These are phyloP conservation scores for Perccottus glenii DNA, from an alignment of 2,113 vertebrate species.

Conservation along the genomic window DNA sequence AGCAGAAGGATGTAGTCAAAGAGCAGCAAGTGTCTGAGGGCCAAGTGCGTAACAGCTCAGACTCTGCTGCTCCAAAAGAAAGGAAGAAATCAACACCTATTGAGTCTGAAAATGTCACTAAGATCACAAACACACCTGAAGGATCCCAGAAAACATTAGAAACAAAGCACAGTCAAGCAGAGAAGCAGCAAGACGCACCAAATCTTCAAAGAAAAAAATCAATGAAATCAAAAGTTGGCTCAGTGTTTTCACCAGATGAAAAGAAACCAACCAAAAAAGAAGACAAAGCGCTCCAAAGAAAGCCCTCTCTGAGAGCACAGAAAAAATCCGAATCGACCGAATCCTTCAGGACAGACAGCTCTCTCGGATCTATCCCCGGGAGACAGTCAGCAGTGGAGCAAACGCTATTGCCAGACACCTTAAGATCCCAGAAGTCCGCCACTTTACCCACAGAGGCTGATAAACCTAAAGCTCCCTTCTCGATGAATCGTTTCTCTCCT, in stretches of 20 bases:
- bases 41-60: background rate
- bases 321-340: constrained; percentile 14
- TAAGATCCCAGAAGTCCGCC: constrained; percentile 23
- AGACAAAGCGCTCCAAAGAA: constrained; percentile 54
- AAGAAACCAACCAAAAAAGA: constrained; percentile 54
- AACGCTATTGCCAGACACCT: background rate
- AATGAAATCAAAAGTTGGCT: constrained; percentile 35
- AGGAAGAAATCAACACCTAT: constrained; percentile 9
- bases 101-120: constrained; percentile 22
- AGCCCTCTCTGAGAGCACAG: constrained; percentile 24
- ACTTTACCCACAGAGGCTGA: constrained; percentile 8
- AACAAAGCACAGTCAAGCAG: constrained; percentile 66
- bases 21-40: background rate
- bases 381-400: constrained; percentile 4
- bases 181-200: constrained; percentile 65
- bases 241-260: constrained; percentile 35
- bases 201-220: constrained; percentile 49
- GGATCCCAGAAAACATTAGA: constrained; percentile 51
- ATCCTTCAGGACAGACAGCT: constrained; percentile 14
- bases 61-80: constrained; percentile 15
- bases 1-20: background rate
- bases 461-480: constrained; percentile 33
- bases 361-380: background rate
- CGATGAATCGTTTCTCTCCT: constrained; percentile 26
- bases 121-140: constrained; percentile 7